Percentiles rank a stretch among this genome's conserved stretches.
Evolutionary conservation across 2,113 vertebrate species (phyloP).

Genomic region (Amia ocellicauda): DNA sequence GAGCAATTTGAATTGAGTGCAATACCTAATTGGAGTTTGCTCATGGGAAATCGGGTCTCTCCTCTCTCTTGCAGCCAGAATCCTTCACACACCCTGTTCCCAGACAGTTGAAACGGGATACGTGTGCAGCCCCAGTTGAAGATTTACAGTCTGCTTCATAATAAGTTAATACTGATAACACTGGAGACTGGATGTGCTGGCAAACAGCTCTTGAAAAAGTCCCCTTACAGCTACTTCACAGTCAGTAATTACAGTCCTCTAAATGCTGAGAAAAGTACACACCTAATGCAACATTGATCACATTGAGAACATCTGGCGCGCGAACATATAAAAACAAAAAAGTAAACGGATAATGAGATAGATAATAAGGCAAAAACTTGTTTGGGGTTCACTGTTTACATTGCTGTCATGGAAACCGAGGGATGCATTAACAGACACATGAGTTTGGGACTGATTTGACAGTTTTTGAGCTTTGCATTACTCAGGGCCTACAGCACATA

Average conservation of each 20-base stretch:
- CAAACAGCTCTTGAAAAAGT: constrained; percentile 40
- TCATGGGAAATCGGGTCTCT: constrained; percentile 69
- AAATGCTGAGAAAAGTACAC: neutral
- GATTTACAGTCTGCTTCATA: constrained; percentile 70
- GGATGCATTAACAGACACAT: neutral
- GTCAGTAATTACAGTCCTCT: constrained; percentile 19
- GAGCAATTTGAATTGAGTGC: constrained; percentile 69
- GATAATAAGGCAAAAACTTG: constrained; percentile 5
- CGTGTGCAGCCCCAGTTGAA: constrained; percentile 56
- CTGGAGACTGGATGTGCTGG: constrained; percentile 42
- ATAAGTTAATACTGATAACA: constrained; percentile 58
- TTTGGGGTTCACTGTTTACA: constrained; percentile 1
- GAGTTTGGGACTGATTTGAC: neutral
- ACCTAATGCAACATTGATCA: constrained; percentile 3
- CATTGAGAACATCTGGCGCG: constrained; percentile 23
- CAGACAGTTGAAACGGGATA: constrained; percentile 72
- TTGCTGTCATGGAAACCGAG: constrained; percentile 12
- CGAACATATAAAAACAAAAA: neutral
- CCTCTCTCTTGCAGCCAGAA: constrained; percentile 68
- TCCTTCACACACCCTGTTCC: constrained; percentile 79
- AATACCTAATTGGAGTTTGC: constrained; percentile 71
- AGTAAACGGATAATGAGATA: constrained; percentile 13
- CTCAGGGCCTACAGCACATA: neutral
- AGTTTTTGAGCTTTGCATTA: no score
- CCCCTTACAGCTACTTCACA: constrained; percentile 14